Conservation (phyloP, 2,888 invertebrate species). For the Ennomos fuscantarius region DNA sequence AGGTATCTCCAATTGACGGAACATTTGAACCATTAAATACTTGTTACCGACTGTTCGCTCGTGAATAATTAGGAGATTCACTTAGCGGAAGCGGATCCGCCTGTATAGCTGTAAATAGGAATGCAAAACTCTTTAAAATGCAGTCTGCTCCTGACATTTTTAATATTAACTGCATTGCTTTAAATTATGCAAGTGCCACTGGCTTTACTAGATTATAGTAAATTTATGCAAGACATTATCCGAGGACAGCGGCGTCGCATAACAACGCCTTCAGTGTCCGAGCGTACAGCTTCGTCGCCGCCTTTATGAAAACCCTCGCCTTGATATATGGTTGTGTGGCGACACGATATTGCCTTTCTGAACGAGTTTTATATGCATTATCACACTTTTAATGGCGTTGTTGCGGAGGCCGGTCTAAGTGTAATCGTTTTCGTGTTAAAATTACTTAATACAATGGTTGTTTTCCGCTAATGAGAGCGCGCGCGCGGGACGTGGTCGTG, state of each 20-base stretch:
- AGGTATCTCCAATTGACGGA: constrained; percentile 70
- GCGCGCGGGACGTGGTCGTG: constrained; percentile 67
- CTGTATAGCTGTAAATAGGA: constrained; percentile 33
- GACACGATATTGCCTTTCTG: constrained; percentile 75
- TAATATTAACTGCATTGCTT: constrained; percentile 65
- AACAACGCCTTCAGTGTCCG: constrained; percentile 82
- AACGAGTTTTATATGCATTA: constrained; percentile 67
- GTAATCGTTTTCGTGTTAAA: constrained; percentile 36
- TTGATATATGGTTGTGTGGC: constrained; percentile 76
- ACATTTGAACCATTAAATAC: constrained; percentile 60
- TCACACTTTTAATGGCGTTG: constrained; percentile 52
- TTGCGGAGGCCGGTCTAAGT: constrained; percentile 31
- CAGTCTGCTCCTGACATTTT: constrained; percentile 51
- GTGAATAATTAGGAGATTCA: constrained; percentile 49
- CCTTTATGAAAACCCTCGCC: constrained; percentile 76
- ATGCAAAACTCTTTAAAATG: constrained; percentile 37
- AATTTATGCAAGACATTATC: constrained; percentile 84
- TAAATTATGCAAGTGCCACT: constrained; percentile 76
- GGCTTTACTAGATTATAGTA: constrained; percentile 77
- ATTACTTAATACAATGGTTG: constrained; percentile 56
- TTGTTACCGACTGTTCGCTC: constrained; percentile 46
- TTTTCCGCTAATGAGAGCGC: constrained; percentile 75
- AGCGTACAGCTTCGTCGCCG: constrained; percentile 61
- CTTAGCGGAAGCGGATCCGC: constrained; percentile 37
- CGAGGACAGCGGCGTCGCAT: constrained; percentile 78